Base-by-base conservation (phyloP, 2,113 vertebrate genomes). In the Cyanistes caeruleus region DNA sequence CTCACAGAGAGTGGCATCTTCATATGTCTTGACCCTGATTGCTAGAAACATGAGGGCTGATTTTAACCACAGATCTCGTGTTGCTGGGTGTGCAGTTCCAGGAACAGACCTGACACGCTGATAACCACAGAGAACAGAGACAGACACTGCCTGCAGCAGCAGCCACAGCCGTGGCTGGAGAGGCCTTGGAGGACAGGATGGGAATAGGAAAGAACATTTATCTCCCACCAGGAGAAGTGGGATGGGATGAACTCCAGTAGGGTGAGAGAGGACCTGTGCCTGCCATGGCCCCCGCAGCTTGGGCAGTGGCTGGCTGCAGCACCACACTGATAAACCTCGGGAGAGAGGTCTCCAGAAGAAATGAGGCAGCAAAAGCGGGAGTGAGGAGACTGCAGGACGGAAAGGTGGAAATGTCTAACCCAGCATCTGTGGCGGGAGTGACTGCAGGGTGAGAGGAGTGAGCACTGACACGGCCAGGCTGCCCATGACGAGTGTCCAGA, bases 1-100 rank as follows among this genome's bases (percentile, higher is more conserved):
- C 10, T 33, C 46, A 69, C 11, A 68, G 15, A 0, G 0, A 91
- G 21, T 0, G 1, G 10, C 41, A 48, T 41, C 33, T 55, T 51
- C 33, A 62, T 7, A 3, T 30, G 39, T 30, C 64, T 52, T 65
- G 4, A 30, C 17, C 33, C 58, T 24, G 52, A 17, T 5, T 41
- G 20, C 30, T 37, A 35, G 18, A 65, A 69, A 48, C 27, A 25
- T 0, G 1, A 44, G 43, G 28, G 55, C 10, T 51, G 48, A 22
- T 35, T 74, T 86, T 28, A 73, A 68, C n/a, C 31, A 30, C 46
- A 58, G 28, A 17, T 25, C 19, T 59, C 11, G 2, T 0, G 7
- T 30, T 46, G 25, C 19, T 39, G 21, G 11, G 10, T 37, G 20
- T 17, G n/a, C 2, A 2, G 30, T 2, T 10, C 25, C 59, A 68